Percentiles rank a stretch among this genome's conserved stretches.
These are phyloP conservation scores for Chloroclystis v-ata DNA, from an alignment of 2,888 invertebrate species.

Conservation along the genomic window DNA sequence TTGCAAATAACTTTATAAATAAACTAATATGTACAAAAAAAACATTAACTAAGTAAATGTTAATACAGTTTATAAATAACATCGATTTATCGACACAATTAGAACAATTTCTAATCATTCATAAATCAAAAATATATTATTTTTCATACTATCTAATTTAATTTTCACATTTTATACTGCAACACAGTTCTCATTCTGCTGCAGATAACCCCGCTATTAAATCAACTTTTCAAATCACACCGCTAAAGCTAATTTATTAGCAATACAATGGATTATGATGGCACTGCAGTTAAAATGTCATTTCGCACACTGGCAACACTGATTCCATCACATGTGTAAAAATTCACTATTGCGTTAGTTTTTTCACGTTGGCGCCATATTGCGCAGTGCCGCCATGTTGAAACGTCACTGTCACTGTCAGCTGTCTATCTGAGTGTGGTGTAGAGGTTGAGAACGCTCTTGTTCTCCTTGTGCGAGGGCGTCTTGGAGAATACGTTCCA, in stretches of 20 bases:
- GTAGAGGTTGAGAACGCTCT: constrained; percentile 94
- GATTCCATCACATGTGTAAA: background rate
- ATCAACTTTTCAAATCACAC: no score
- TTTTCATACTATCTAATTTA: constrained; percentile 1
- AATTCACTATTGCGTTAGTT: no score
- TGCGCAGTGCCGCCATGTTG: no score
- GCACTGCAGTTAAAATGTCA: no score
- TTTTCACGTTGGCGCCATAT: constrained; percentile 10
- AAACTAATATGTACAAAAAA: constrained; percentile 31
- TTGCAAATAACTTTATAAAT: constrained; percentile 25
- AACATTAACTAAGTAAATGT: constrained; percentile 25
- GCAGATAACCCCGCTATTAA: no score
- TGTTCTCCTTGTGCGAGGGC: constrained; percentile 94
- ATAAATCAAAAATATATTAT: constrained; percentile 15
- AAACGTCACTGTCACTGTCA: constrained; percentile 1
- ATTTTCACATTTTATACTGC: constrained; percentile 9
- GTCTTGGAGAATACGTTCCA: constrained; percentile 99
- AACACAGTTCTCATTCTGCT: no score
- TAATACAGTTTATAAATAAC: constrained; percentile 25
- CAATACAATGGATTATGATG: no score
- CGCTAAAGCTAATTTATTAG: no score
- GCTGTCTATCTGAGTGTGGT: constrained; percentile 81
- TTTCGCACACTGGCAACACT: background rate
- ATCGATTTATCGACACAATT: constrained; percentile 14
- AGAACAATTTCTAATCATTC: constrained; percentile 14